phyloP scores from a whole-genome alignment of 2,888 invertebrate species.

The Ichneumoninae sp. region DNA sequence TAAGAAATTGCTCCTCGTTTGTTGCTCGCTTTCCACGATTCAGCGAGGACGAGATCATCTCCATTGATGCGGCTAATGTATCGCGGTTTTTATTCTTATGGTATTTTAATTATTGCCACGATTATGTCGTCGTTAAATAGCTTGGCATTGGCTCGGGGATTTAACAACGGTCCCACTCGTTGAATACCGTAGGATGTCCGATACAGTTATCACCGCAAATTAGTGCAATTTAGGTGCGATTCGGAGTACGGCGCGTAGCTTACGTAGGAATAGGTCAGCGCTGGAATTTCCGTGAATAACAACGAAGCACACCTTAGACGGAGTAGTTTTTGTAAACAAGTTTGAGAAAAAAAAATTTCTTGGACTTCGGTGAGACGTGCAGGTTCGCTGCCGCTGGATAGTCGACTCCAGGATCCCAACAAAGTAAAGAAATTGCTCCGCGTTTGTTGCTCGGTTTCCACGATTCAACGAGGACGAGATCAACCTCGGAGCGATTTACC shows the following conservation, averaged over 20 bases:
- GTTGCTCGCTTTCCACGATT: too few species aligned
- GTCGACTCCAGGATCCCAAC: constrained; percentile 42
- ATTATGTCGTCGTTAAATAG: constrained; percentile 45
- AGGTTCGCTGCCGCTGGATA: neutral
- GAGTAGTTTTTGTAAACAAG: too few species aligned
- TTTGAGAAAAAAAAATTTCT: too few species aligned
- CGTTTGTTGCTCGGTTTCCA: constrained; percentile 26
- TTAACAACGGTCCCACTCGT: neutral
- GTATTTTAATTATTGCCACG: constrained; percentile 49
- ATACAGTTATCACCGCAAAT: neutral
- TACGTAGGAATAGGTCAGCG: too few species aligned
- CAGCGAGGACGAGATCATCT: too few species aligned
- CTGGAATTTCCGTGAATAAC: too few species aligned
- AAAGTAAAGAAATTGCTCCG: constrained; percentile 50
- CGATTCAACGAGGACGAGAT: constrained; percentile 33
- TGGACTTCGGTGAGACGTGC: too few species aligned
- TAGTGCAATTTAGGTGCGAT: neutral
- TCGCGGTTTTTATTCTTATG: neutral
- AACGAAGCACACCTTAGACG: too few species aligned
- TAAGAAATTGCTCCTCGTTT: too few species aligned
- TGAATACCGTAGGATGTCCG: neutral
- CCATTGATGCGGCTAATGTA: constrained; percentile 12
- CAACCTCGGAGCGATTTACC: constrained; percentile 24
- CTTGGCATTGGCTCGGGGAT: neutral
- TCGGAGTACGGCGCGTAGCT: neutral